Evolutionary conservation across 2,797 vertebrate genomes (phyloP).

Genomic region (Knipowitschia caucasica): DNA sequence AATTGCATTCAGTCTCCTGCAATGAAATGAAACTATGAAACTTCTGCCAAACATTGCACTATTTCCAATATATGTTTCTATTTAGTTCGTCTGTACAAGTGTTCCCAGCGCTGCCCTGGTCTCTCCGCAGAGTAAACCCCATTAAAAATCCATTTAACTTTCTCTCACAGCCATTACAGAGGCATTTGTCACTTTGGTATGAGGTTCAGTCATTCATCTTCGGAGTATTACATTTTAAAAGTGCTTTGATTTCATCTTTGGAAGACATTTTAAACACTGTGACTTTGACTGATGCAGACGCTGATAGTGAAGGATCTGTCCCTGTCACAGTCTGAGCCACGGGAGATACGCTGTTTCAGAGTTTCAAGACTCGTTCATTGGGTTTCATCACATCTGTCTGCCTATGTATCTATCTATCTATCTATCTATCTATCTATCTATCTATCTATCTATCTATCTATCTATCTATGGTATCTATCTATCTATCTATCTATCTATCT

Average conservation of each 20-base stretch:
- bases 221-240: constrained; percentile 1
- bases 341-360: not conserved
- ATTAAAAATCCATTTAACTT: constrained; percentile 10
- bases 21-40: not conserved
- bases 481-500: too few relatives aligned
- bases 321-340: not conserved
- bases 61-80: not conserved
- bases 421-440: too few relatives aligned
- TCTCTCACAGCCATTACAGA: not conserved
- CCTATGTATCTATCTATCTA: too few relatives aligned
- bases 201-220: constrained; percentile 2
- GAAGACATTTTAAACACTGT: not conserved
- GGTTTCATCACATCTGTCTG: not conserved
- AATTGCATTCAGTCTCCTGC: not conserved
- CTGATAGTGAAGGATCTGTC: not conserved
- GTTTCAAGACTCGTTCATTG: not conserved
- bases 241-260: not conserved
- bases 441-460: too few relatives aligned
- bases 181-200: constrained; percentile 5
- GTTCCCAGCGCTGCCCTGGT: not conserved
- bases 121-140: constrained; percentile 1
- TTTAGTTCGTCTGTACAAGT: not conserved
- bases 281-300: not conserved
- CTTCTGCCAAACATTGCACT: not conserved
- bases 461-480: too few relatives aligned